Conservation (phyloP, 2,113 vertebrate species). For the Myiopsitta monachus region DNA sequence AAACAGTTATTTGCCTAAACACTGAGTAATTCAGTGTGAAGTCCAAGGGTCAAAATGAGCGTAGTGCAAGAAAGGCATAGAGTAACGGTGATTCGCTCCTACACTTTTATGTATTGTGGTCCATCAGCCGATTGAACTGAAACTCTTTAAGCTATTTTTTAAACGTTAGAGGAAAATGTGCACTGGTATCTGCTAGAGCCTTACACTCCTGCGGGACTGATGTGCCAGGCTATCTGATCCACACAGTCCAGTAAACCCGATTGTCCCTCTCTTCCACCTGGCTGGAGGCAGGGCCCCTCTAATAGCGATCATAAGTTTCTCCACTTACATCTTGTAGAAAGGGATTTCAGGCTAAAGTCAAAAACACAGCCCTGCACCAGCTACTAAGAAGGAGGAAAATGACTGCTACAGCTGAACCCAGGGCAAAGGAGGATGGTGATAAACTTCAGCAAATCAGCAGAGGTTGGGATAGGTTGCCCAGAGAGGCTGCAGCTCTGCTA, state of each 20-base stretch:
- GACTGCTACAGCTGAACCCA: not conserved
- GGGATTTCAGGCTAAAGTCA: not conserved
- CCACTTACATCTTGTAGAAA: not conserved
- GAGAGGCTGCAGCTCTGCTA: not conserved
- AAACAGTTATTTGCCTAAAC: not conserved
- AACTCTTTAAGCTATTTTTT: not conserved
- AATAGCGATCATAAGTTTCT: not conserved
- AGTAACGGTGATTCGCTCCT: rapidly evolving
- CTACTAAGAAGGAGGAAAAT: not conserved
- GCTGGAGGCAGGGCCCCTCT: not conserved
- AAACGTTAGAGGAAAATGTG: not conserved
- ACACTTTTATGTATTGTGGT: not conserved
- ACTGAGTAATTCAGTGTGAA: not conserved
- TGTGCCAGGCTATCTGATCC: not conserved
- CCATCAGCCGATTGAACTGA: too few relatives aligned
- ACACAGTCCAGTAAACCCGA: not conserved
- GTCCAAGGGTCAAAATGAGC: not conserved
- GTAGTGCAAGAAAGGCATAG: not conserved
- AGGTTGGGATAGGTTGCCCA: not conserved
- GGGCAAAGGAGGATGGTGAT: not conserved
- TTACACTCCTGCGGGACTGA: not conserved
- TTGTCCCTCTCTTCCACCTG: not conserved
- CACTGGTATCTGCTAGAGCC: not conserved
- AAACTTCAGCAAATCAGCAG: not conserved
- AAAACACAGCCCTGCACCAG: not conserved